Conservation (phyloP, 2,888 invertebrate species). For the Schizaphis graminum region DNA sequence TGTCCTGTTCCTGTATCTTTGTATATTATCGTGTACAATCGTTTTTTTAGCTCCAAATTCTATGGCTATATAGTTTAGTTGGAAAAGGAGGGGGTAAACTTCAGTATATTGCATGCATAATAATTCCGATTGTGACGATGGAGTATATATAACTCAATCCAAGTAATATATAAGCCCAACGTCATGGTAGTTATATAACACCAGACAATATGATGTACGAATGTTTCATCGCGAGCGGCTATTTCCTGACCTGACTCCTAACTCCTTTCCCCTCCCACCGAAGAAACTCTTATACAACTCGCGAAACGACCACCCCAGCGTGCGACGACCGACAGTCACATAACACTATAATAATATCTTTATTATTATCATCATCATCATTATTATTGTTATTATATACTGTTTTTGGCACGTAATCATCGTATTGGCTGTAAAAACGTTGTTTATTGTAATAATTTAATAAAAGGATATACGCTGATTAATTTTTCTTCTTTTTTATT, state of each 20-base stretch:
- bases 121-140: background rate
- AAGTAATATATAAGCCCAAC: background rate
- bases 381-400: background rate
- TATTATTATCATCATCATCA: background rate
- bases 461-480: background rate
- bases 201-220: background rate
- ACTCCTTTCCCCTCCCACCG: background rate
- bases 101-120: background rate
- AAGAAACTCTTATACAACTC: background rate
- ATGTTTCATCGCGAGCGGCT: background rate
- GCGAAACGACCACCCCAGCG: background rate
- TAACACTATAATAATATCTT: slow-evolving; percentile 9
- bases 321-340: background rate
- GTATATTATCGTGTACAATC: too few relatives aligned
- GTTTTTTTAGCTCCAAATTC: background rate
- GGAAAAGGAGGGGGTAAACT: background rate
- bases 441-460: background rate
- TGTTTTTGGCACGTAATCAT: background rate
- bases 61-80: background rate
- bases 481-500: background rate
- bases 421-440: background rate
- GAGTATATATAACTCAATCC: background rate
- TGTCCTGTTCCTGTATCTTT: background rate
- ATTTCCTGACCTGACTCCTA: slow-evolving; percentile 4
- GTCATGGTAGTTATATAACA: background rate